Conservation (phyloP, 2,888 invertebrate species). For the Marronus borbonicus region DNA sequence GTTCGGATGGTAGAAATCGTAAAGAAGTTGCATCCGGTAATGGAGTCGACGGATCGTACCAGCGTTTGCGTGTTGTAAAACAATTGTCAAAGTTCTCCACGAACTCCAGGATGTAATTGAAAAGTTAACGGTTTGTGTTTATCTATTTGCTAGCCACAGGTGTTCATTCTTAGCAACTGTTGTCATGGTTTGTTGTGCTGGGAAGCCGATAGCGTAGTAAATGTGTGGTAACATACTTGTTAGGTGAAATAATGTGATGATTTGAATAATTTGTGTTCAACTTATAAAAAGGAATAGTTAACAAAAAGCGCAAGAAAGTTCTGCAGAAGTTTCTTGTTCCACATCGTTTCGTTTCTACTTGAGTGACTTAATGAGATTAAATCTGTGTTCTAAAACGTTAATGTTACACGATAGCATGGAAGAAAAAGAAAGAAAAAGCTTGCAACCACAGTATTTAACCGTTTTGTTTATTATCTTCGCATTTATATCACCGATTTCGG, state of each 20-base stretch:
- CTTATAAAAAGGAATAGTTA: background rate
- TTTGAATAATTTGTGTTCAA: constrained; percentile 26
- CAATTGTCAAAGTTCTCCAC: constrained; percentile 14
- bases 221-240: constrained; percentile 16
- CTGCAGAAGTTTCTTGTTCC: constrained; percentile 8
- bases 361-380: constrained; percentile 37
- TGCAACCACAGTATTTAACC: background rate
- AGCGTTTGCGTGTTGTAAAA: constrained; percentile 5
- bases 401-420: constrained; percentile 51
- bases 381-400: constrained; percentile 23
- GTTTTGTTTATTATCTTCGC: background rate
- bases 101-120: constrained; percentile 48
- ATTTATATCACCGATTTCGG: constrained; percentile 25
- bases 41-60: constrained; percentile 13
- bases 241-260: constrained; percentile 31
- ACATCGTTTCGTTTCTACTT: background rate
- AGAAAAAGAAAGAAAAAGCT: constrained; percentile 55
- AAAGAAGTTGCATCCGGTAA: constrained; percentile 19
- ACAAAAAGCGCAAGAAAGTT: constrained; percentile 6
- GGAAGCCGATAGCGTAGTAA: constrained; percentile 21
- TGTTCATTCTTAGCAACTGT: constrained; percentile 52
- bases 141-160: constrained; percentile 57
- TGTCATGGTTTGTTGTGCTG: constrained; percentile 39
- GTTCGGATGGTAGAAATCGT: background rate
- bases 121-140: constrained; percentile 54